Evolutionary conservation across 2,797 vertebrate genomes (phyloP).

Genomic region (Coregonus ussuriensis): DNA sequence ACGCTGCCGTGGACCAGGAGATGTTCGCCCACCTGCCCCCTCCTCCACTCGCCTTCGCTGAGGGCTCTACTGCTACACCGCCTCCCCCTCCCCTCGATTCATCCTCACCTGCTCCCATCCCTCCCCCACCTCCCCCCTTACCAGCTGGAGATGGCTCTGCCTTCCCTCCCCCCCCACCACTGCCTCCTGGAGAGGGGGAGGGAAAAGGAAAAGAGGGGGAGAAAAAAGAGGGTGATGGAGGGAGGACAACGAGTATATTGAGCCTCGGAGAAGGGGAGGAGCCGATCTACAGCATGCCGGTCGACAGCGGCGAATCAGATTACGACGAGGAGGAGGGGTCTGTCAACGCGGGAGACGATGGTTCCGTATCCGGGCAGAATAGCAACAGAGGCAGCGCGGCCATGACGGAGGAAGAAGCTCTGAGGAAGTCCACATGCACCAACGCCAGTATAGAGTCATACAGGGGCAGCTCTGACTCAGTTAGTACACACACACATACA

Average conservation of each 20-base stretch:
- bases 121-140: not conserved
- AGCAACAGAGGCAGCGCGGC: constrained; percentile 75
- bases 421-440: constrained; percentile 85
- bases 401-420: constrained; percentile 76
- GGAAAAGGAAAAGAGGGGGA: constrained; percentile 35
- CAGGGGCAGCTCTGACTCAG: constrained; percentile 89
- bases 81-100: constrained; percentile 55
- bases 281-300: constrained; percentile 83
- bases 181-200: constrained; percentile 40
- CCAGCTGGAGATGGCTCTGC: constrained; percentile 20
- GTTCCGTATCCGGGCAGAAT: constrained; percentile 59
- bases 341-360: constrained; percentile 73
- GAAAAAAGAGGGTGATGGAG: constrained; percentile 49
- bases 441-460: constrained; percentile 85
- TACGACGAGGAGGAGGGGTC: constrained; percentile 89
- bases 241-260: constrained; percentile 72
- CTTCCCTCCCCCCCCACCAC: constrained; percentile 48
- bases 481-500: constrained; percentile 74
- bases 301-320: constrained; percentile 87
- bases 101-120: not conserved
- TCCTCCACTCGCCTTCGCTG: constrained; percentile 77
- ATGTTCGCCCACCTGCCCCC: constrained; percentile 78
- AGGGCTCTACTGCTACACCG: constrained; percentile 66
- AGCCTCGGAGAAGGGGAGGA: constrained; percentile 81
- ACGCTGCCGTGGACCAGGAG: constrained; percentile 72